Conservation (phyloP, 2,797 vertebrate species). For the Fistularia tabacaria region DNA sequence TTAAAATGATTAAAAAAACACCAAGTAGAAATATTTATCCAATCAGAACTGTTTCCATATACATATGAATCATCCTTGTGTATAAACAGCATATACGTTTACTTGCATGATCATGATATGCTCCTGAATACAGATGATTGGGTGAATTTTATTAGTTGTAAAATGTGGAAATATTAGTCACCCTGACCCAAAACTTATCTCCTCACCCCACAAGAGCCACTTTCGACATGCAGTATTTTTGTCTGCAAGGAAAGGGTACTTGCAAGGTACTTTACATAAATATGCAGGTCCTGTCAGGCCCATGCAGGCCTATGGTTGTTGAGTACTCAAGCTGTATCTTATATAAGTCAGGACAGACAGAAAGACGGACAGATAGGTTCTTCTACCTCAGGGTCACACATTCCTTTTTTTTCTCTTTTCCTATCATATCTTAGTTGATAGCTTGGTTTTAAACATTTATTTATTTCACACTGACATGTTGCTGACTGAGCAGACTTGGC, state of each 20-base stretch:
- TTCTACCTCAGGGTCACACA: conserved; percentile 2
- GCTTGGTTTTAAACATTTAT: conserved; percentile 9
- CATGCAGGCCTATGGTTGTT: conserved; percentile 8
- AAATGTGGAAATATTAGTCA: too few species aligned
- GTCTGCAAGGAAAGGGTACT: background rate
- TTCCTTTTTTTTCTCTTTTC: conserved; percentile 8
- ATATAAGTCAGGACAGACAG: conserved; percentile 38
- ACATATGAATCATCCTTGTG: too few species aligned
- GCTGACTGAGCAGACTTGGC: background rate
- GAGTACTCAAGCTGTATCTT: conserved; percentile 23
- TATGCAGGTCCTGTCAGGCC: conserved; percentile 31
- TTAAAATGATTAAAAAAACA: too few species aligned
- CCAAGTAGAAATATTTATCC: too few species aligned
- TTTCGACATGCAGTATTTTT: background rate
- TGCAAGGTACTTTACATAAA: conserved; percentile 27
- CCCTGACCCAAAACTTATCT: too few species aligned
- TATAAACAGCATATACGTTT: too few species aligned
- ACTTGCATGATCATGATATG: too few species aligned
- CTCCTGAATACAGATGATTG: too few species aligned
- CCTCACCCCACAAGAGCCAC: too few species aligned
- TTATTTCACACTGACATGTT: conserved; percentile 1
- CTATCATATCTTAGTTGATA: conserved; percentile 15
- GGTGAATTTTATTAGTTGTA: too few species aligned
- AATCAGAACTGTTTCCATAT: too few species aligned
- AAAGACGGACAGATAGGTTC: conserved; percentile 16